phyloP scores from a whole-genome alignment of 1,140 invertebrate species.

The Nautilus pompilius region DNA sequence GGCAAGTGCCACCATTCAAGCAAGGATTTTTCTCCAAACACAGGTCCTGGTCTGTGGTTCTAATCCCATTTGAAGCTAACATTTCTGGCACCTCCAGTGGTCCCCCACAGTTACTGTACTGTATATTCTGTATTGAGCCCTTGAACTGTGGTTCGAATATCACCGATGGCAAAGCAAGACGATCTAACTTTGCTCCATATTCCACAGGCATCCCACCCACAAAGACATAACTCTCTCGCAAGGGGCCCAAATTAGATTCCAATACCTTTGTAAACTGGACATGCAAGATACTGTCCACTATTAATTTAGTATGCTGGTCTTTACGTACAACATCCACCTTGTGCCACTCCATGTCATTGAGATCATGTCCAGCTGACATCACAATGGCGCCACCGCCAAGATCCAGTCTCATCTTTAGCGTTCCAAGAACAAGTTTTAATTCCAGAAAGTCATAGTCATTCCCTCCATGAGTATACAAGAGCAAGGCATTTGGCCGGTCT shows the following conservation, averaged over 20 bases:
- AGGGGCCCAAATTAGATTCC: constrained; percentile 17
- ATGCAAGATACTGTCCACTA: constrained; percentile 47
- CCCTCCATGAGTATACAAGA: constrained; percentile 90
- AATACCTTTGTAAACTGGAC: constrained; percentile 14
- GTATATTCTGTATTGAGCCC: constrained; percentile 40
- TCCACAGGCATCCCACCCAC: constrained; percentile 39
- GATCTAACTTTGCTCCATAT: constrained; percentile 55
- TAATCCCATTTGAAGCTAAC: constrained; percentile 55
- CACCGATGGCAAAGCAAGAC: constrained; percentile 31
- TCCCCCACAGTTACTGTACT: constrained; percentile 39
- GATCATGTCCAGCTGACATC: constrained; percentile 65
- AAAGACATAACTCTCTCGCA: constrained; percentile 56
- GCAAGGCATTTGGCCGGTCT: constrained; percentile 85
- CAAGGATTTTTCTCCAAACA: constrained; percentile 86
- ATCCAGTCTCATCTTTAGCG: constrained; percentile 74
- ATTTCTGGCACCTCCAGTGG: constrained; percentile 23
- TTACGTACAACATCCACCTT: constrained; percentile 31
- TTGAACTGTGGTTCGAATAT: constrained; percentile 35
- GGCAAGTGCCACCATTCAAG: constrained; percentile 89
- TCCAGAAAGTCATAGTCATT: constrained; percentile 94
- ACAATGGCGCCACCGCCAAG: constrained; percentile 65
- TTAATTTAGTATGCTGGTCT: constrained; percentile 26
- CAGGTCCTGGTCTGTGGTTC: constrained; percentile 67
- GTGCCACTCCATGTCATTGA: constrained; percentile 42
- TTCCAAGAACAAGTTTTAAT: constrained; percentile 87